Percentiles rank a stretch among this genome's conserved stretches.
Conservation (phyloP, 2,797 vertebrate genomes). For the Platalea minor region DNA sequence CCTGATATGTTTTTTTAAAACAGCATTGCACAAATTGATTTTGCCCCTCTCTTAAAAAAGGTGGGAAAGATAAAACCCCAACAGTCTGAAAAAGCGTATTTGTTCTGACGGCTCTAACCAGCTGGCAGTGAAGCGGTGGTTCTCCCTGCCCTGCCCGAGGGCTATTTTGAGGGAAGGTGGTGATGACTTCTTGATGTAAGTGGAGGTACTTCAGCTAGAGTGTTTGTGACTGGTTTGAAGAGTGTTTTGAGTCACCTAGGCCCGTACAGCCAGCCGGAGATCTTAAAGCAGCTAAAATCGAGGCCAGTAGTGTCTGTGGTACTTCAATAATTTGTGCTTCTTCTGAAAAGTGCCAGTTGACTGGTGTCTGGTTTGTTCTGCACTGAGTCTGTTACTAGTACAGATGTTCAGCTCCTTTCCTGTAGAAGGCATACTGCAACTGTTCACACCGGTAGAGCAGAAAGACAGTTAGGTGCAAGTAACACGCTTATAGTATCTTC, state of each 20-base stretch:
- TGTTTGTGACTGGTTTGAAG: neutral
- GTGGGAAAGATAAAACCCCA: neutral
- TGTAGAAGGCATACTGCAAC: neutral
- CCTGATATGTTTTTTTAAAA: neutral
- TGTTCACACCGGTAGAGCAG: neutral
- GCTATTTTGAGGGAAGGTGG: neutral
- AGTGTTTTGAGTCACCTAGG: neutral
- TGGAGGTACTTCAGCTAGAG: neutral
- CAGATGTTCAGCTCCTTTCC: neutral
- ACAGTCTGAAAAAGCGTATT: neutral
- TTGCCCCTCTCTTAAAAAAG: neutral
- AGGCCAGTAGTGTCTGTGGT: neutral
- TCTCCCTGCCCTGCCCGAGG: neutral
- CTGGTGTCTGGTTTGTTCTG: neutral
- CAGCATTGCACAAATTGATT: neutral
- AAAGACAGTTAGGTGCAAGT: neutral
- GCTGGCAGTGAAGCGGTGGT: neutral
- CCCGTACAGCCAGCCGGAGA: neutral
- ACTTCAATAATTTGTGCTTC: neutral
- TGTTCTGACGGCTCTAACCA: neutral
- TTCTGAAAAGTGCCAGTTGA: neutral
- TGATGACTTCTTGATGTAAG: neutral
- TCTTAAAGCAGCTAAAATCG: neutral
- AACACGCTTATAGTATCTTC: neutral
- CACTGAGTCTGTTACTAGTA: fast-evolving